phyloP scores from a whole-genome alignment of 2,797 vertebrate species.

The Falco rusticolus region DNA sequence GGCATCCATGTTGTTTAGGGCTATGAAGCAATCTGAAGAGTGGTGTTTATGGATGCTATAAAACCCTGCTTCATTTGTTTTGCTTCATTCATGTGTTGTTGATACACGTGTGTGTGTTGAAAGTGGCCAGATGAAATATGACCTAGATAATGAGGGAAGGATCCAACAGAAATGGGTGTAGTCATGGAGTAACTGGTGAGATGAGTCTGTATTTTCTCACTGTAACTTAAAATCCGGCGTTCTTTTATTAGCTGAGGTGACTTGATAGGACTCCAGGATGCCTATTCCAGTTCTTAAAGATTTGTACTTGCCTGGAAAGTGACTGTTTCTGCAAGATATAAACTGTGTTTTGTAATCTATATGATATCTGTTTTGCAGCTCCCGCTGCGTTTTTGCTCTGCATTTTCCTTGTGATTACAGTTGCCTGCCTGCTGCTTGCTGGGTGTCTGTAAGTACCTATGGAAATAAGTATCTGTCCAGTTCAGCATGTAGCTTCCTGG shows the following conservation, averaged over 20 bases:
- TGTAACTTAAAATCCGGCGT: neutral
- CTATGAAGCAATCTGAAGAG: neutral
- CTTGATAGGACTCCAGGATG: neutral
- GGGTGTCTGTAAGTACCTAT: neutral
- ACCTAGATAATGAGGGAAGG: neutral
- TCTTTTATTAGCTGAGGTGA: neutral
- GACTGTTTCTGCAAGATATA: neutral
- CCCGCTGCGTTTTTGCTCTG: neutral
- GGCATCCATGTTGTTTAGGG: neutral
- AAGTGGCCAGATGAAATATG: neutral
- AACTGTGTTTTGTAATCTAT: neutral
- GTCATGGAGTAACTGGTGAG: neutral
- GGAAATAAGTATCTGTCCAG: neutral
- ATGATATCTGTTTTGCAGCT: neutral
- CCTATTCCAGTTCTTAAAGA: neutral
- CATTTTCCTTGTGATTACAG: neutral
- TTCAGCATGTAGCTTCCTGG: neutral
- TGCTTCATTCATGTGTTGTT: neutral
- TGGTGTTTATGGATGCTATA: neutral
- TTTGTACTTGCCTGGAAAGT: neutral
- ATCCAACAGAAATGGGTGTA: neutral
- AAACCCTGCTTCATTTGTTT: neutral
- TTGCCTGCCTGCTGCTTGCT: neutral
- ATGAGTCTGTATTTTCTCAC: neutral
- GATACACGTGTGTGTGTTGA: neutral